Evolutionary conservation across 37 sponge, comb jelly and placozoan species (phyloP), one percentile per base, ranked within the genome.

Genomic region (Halichondria panicea): DNA sequence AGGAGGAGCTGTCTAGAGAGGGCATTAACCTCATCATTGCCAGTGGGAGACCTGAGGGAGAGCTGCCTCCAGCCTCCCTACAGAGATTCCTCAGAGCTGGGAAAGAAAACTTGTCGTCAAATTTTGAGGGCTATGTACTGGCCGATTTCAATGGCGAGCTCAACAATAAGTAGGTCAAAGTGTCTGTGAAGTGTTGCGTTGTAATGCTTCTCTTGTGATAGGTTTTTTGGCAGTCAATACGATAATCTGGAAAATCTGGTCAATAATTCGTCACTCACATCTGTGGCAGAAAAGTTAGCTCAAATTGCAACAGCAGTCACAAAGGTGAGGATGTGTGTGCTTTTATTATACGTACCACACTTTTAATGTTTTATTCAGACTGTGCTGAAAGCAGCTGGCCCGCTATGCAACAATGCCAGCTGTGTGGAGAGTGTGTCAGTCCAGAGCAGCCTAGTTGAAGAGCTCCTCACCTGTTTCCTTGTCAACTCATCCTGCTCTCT

Each of bases 181-280:
- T 74, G 42, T 11, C 60, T 8, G 46, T 68, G 55, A 21, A 34
- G 21, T 12, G 48, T 34, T 42, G 2, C 46, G 21, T 41, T 4
- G n/a, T 22, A 43, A 1, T 4, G 15, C 68, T 42, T 5, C 7
- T 43, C 24, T 43, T 24, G 22, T 55, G 13, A 39, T 31, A 89
- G 89, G 63, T 89, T 74, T 31, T 89, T 54, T 83, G 84, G 84
- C 13, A 83, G 84, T 62, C 68, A 75, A 25, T 89, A 72, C 40
- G 89, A 89, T 50, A 63, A 77, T 41, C 35, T 81, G 18, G 21
- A 48, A 22, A 87, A 87, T 43, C 30, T 87, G 41, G 63, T 30
- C n/a, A 60, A 64, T 43, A 48, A n/a, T 39, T 57, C 63, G 32
- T 65, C 55, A 21, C 64, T 82, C n/a, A 42, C n/a, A 5, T 36